These are phyloP conservation scores for Fulmarus glacialis DNA, from an alignment of 2,113 vertebrate species.

Conservation along the genomic window DNA sequence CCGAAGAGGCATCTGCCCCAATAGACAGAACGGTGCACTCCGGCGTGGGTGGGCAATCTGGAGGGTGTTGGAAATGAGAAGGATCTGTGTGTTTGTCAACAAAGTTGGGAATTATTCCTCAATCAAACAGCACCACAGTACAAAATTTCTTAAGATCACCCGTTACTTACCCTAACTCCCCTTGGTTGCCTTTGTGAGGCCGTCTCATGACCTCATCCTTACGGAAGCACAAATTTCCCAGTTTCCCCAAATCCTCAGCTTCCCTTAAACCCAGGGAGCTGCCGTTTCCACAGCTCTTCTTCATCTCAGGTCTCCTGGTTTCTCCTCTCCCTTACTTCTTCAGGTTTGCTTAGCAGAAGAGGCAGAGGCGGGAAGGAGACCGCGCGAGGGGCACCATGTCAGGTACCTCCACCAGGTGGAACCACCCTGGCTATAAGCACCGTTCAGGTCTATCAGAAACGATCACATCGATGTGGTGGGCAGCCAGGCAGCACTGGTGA, in stretches of 20 bases:
- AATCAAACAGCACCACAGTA: background rate
- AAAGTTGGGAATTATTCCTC: background rate
- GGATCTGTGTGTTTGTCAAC: background rate
- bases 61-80: background rate
- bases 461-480: background rate
- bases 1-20: background rate
- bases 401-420: background rate
- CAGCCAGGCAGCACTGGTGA: background rate
- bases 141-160: background rate
- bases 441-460: too few relatives aligned
- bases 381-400: background rate
- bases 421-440: too few relatives aligned
- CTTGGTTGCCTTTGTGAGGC: background rate
- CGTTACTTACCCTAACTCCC: background rate
- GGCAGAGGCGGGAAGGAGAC: background rate
- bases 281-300: background rate
- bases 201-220: background rate
- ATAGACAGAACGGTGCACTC: fast-evolving
- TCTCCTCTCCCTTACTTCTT: background rate
- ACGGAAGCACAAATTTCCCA: background rate
- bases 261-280: background rate
- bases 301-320: background rate
- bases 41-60: background rate
- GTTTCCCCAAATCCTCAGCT: background rate
- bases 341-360: background rate